Base-by-base conservation (phyloP, 2,888 invertebrate species). In the Hirtodrosophila alboralis region DNA sequence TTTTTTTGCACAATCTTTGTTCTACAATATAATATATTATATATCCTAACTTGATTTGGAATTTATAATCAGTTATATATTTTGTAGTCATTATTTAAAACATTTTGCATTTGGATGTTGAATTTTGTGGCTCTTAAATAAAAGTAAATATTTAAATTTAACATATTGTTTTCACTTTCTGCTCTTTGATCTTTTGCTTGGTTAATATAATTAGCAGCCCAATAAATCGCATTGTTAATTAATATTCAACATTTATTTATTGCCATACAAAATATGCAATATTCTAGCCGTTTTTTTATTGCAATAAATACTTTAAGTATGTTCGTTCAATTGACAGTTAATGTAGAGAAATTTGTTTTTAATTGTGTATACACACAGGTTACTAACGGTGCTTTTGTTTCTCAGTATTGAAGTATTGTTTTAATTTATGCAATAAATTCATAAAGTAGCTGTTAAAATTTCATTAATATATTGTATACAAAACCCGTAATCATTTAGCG, bases 381-480 rank as follows among this genome's bases (percentile, higher is more conserved):
- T 56, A 41, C 53, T 80, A 80, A 80, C 77, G 71, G 77, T 52
- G 63, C 27, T 26, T 63, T 56, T 45, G n/a, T n/a, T n/a, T n/a
- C n/a, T 9, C 12, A 18, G 27, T 18, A n/a, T n/a, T 21, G 3
- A 3, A 21, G 23, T 47, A 26, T 33, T 13, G 4, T 12, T 38
- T 48, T 41, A 47, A 33, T 59, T 54, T 57, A 63, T 53, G 43
- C 59, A 47, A 58, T 58, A 56, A 56, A 63, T 76, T 68, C 59
- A 74, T 76, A 54, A 63, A 61, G 72, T 52, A 68, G 61, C 67
- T 74, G 75, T 72, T 56, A n/a, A 72, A 71, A 72, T 75, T 74
- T 49, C 18, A 49, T 58, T 58, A 40, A 41, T n/a, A n/a, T n/a
- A n/a, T n/a, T n/a, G n/a, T n/a, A n/a, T n/a, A 34, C 7, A 18